Evolutionary conservation across 2,888 invertebrate genomes (phyloP), one percentile per base, ranked within the genome.

Genomic region (Epiblema foenella): DNA sequence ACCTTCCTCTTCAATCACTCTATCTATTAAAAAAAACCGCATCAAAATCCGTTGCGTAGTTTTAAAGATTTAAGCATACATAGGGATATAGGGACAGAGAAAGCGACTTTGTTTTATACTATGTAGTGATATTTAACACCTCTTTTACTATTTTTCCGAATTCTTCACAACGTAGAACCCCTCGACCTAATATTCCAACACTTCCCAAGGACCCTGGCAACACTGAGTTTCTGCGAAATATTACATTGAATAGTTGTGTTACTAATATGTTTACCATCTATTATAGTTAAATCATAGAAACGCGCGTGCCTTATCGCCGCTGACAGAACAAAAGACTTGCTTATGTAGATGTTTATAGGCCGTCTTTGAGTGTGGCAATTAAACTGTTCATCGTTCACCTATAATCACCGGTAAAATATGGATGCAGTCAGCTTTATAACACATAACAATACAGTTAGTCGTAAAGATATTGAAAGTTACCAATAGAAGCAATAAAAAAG

Each of bases 251-350:
- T 29, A 29, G 29, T 46, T 24, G 24, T 46, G 39, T 60, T 37
- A 37, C 17, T 18, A 37, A 18, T 37, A 18, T 37, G 58, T 58
- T 62, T 29, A 18, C n/a, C 17, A 33, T 29, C 0, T 62, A 33
- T 51, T 51, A 15, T 33, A 49, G 29, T 1, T 64, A 64, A 52
- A 54, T 54, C 52, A 24, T 64, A 64, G 20, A 9, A 17, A 54
- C 5, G 10, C 17, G 33, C 64, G 64, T 64, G 64, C 64, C 64
- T 54, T 52, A 64, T 64, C 64, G n/a, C 39, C 11, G 1, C 10
- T 0, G 29, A 12, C 15, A n/a, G 37, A 52, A 52, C 37, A 64
- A 51, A 51, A 33, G 20, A 39, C 18, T 39, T 39, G 33, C 49
- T 49, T 49, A 33, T 49, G 24, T 62, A 17, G 42, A 20, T 60